Evolutionary conservation across 1,140 invertebrate genomes (phyloP).

Genomic region (Dendrolimus punctatus): DNA sequence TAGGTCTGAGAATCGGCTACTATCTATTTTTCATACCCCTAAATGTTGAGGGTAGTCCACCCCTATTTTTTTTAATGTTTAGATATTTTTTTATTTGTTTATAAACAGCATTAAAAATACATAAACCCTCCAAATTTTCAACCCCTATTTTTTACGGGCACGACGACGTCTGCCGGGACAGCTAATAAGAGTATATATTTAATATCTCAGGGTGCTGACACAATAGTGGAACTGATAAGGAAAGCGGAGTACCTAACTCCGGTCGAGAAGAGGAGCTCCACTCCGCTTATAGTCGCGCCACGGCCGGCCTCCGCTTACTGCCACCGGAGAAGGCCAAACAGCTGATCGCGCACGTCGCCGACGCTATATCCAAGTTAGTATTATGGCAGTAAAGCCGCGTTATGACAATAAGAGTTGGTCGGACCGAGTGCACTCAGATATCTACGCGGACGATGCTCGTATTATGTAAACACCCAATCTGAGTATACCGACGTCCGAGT

Average conservation of each 20-base stretch:
- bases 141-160: too few species aligned
- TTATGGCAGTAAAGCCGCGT: too few species aligned
- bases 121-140: too few species aligned
- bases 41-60: too few species aligned
- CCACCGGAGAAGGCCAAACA: slow-evolving; percentile 82
- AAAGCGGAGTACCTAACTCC: slow-evolving; percentile 86
- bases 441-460: too few species aligned
- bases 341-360: slow-evolving; percentile 80
- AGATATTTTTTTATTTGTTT: background rate
- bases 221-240: slow-evolving; percentile 81
- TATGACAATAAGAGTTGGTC: too few species aligned
- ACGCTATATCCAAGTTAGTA: slow-evolving; percentile 74
- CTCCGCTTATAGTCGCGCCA: slow-evolving; percentile 90
- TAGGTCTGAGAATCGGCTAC: too few species aligned
- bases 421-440: too few species aligned
- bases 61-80: background rate
- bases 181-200: background rate
- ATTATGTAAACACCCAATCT: too few species aligned
- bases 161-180: too few species aligned
- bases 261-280: slow-evolving; percentile 77
- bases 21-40: too few species aligned
- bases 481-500: too few species aligned
- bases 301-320: slow-evolving; percentile 91
- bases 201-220: slow-evolving; percentile 77
- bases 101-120: background rate